Base-by-base conservation (phyloP, 2,113 vertebrate species). In the Istiophorus platypterus region DNA sequence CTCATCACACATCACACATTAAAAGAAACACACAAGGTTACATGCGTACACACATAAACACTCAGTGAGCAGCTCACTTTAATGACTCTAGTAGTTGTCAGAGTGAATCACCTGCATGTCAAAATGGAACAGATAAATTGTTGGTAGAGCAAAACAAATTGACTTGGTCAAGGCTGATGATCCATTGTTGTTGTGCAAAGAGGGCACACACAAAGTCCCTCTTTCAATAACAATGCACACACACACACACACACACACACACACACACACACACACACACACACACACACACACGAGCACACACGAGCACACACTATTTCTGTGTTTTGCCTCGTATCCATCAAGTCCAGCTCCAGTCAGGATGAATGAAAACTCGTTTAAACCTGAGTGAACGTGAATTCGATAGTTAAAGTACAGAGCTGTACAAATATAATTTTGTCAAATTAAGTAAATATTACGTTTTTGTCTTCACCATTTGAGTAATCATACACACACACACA, bases 31-130 rank as follows among this genome's bases (percentile, higher is more conserved):
- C 78, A 77, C 72, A 1, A 31, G 51, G 81, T 83, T 79, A 83
- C 64, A 75, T 22, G 17, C 6, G 0, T 56, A 22, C 75, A 58
- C 42, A 65, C 81, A 81, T 75, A 80, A 20, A 52, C 7, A 11
- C 52, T 61, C 6, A 0, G 20, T 80, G 42, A 80, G 76, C 8
- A 27, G 63, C 34, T 78, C 51, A 58, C 56, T 69, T 58, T 3
- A 15, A 67, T 27, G 22, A 61, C 80, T 84, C 79, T 66, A 20
- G 0, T 27, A 75, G 67, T 67, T 91, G 87, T 93, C 89, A 80
- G 76, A 56, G 66, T 69, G 77, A 92, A 92, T 93, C 89, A 90
- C 86, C 82, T 85, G 76, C 74, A 39, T 81, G 90, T 89, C 89
- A 86, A 31, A 86, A 79, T 49, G 68, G 64, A 90, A 78, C 75